These are phyloP conservation scores for Arctia plantaginis DNA, from an alignment of 2,888 invertebrate genomes.

Conservation along the genomic window DNA sequence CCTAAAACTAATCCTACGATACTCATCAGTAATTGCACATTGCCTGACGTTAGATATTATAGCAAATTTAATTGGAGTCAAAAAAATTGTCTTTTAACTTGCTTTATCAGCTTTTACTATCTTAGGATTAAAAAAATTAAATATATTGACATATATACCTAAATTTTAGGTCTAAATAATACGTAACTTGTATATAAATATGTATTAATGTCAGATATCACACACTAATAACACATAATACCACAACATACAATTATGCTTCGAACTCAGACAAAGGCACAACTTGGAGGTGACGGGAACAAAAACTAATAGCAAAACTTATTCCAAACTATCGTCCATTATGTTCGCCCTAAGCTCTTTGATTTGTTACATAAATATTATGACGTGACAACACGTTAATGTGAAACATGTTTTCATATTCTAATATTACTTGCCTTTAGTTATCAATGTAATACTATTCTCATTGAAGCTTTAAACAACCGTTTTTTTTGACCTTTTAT, in stretches of 20 bases:
- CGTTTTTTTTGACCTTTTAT: background rate
- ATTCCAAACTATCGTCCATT: background rate
- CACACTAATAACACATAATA: slow-evolving; percentile 10
- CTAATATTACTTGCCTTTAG: background rate
- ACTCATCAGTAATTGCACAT: too few species aligned
- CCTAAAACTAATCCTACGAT: too few species aligned
- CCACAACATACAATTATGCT: background rate
- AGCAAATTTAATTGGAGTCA: too few species aligned
- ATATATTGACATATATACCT: too few species aligned
- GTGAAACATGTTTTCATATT: background rate
- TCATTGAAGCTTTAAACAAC: background rate
- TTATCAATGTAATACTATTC: background rate
- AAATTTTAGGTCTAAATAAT: background rate
- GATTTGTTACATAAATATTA: slow-evolving; percentile 2
- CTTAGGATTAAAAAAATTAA: too few species aligned
- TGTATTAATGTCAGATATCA: background rate
- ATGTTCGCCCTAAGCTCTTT: background rate
- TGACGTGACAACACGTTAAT: background rate
- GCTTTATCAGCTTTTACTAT: too few species aligned
- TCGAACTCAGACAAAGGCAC: slow-evolving; percentile 7
- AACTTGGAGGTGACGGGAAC: slow-evolving; percentile 10
- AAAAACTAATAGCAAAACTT: slow-evolving; percentile 14
- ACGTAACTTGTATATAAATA: background rate
- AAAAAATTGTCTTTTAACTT: too few species aligned
- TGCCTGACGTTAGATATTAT: too few species aligned